Base-by-base conservation (phyloP, 2,113 vertebrate genomes). In the Pteruthius melanotis region DNA sequence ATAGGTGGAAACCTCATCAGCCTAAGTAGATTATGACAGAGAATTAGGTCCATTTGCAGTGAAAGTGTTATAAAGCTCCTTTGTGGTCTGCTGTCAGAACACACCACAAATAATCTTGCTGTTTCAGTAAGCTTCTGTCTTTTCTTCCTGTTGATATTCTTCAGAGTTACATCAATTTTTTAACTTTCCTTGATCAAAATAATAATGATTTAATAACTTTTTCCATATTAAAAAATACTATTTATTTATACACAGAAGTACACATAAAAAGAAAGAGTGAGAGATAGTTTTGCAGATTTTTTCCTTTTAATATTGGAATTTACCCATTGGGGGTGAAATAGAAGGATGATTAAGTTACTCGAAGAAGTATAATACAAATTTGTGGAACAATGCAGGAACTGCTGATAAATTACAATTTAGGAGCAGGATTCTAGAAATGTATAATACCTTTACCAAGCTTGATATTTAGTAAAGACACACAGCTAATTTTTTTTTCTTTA, bases 1-100 rank as follows among this genome's bases (percentile, higher is more conserved):
- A 91, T 64, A 89, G 68, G 56, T 59, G 56, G 47, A 94, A 96
- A 87, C 60, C 19, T 71, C 2, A 0, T 81, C 83, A 83, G 15
- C n/a, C 37, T 90, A 87, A 92, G 42, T 45, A 91, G 70, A 90
- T 90, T 93, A 74, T 71, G 78, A 44, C 31, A 86, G 45, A 80
- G 54, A 96, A 95, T 85, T 92, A 93, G 92, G 82, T 90, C 90
- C 92, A 77, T 74, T 92, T 93, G n/a, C 42, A 93, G 52, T 39
- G 71, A 92, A 93, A 94, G 50, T 93, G 63, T 56, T 50, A 74
- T 31, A 74, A 91, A 93, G 39, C 39, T 85, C 31, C 31, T 91
- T 68, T 82, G 74, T 89, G 70, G 42, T 80, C 49, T 75, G 24
- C 37, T 93, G 39, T 82, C 66, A 87, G 45, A 93, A 79, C 9